Conservation (phyloP, 2,888 invertebrate species). For the Serrognathus titanus region DNA sequence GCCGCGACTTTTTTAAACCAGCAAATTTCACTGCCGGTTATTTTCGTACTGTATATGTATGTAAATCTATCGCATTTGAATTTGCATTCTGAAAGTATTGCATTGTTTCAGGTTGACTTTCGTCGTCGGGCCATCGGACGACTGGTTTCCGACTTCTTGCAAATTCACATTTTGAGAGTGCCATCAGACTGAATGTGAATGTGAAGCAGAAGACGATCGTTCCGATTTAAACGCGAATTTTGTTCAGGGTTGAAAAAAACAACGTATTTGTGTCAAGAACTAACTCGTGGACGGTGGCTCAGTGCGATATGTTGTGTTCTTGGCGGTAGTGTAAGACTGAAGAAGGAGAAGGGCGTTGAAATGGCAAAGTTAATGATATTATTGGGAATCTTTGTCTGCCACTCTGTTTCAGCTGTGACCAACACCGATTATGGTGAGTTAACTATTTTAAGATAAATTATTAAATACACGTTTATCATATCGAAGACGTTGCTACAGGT, state of each 20-base stretch:
- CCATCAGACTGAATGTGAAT: too few species aligned
- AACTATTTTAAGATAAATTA: too few species aligned
- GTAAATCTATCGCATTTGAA: neutral
- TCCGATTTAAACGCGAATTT: too few species aligned
- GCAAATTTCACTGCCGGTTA: too few species aligned
- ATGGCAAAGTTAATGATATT: constrained; percentile 6
- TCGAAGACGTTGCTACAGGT: too few species aligned
- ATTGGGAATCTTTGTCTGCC: constrained; percentile 4
- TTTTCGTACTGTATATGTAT: too few species aligned
- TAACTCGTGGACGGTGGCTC: neutral
- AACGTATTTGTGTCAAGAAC: neutral
- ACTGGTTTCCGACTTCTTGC: neutral
- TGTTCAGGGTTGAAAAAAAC: too few species aligned
- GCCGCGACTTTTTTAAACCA: too few species aligned
- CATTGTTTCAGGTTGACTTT: neutral
- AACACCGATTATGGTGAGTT: constrained; percentile 6
- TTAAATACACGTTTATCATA: too few species aligned
- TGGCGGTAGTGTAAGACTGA: constrained; percentile 10
- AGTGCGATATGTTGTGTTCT: constrained; percentile 5
- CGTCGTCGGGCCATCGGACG: neutral
- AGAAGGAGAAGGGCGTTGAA: neutral
- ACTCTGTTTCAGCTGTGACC: neutral
- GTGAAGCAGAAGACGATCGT: too few species aligned
- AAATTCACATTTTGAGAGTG: too few species aligned
- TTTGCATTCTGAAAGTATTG: neutral